phyloP scores from a whole-genome alignment of 2,888 invertebrate genomes.

The Dusona sp. region DNA sequence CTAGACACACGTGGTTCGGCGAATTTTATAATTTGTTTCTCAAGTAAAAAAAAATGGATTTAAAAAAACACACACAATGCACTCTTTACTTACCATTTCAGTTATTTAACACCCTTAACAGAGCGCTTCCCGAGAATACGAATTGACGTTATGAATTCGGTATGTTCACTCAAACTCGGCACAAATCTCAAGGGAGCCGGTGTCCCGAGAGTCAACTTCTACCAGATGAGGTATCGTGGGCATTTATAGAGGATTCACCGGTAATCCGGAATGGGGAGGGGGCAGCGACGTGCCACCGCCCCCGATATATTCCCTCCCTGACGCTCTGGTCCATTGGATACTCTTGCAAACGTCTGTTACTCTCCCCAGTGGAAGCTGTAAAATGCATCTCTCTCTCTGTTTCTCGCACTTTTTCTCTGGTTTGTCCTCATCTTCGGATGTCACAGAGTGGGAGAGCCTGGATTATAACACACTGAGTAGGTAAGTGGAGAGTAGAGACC shows the following conservation, averaged over 20 bases:
- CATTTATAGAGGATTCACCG: conserved; percentile 84
- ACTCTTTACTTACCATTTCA: conserved; percentile 75
- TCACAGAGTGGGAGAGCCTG: conserved; percentile 24
- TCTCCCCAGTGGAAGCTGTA: conserved; percentile 31
- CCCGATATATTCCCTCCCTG: conserved; percentile 48
- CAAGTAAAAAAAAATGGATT: background rate
- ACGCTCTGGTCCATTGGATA: conserved; percentile 79
- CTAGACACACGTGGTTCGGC: conserved; percentile 53
- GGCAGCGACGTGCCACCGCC: conserved; percentile 62
- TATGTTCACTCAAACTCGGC: conserved; percentile 76
- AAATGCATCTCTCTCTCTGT: conserved; percentile 28
- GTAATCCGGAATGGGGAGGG: conserved; percentile 76
- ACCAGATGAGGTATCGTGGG: conserved; percentile 77
- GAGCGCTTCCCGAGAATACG: conserved; percentile 50
- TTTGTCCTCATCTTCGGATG: conserved; percentile 30
- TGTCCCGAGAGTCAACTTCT: conserved; percentile 80
- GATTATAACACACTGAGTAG: conserved; percentile 27
- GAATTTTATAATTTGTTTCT: background rate
- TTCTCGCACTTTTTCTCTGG: conserved; percentile 22
- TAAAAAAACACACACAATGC: conserved; percentile 19
- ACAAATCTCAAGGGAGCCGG: conserved; percentile 80
- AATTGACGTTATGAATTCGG: conserved; percentile 28
- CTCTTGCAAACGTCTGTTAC: conserved; percentile 76
- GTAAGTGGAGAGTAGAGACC: conserved; percentile 38
- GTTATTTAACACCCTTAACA: conserved; percentile 61